Conservation (phyloP, 1,140 invertebrate genomes). For the Argopecten irradians region DNA sequence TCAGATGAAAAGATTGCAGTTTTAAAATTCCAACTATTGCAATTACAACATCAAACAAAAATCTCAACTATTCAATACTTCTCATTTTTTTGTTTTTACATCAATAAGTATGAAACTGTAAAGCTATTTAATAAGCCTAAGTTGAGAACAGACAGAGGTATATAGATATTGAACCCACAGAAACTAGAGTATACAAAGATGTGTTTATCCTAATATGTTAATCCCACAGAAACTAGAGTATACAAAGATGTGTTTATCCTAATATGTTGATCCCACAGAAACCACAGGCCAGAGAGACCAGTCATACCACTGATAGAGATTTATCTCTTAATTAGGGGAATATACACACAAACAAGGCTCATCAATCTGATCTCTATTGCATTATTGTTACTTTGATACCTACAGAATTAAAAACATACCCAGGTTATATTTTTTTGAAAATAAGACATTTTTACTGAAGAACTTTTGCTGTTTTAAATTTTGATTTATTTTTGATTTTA, state of each 20-base stretch:
- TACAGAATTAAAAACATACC: too few species aligned
- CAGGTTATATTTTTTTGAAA: too few species aligned
- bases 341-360: too few species aligned
- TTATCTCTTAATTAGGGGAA: too few species aligned
- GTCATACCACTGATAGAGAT: too few species aligned
- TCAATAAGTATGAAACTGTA: not conserved
- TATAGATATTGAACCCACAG: not conserved
- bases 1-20: not conserved
- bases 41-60: not conserved
- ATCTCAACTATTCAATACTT: not conserved
- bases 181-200: not conserved
- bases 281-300: not conserved
- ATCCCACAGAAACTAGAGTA: not conserved
- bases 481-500: too few species aligned
- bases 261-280: not conserved
- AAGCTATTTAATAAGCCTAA: too few species aligned
- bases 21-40: not conserved
- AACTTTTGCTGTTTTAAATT: too few species aligned
- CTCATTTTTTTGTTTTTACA: not conserved
- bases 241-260: not conserved
- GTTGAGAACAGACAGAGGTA: too few species aligned
- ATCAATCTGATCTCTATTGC: too few species aligned
- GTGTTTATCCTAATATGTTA: not conserved
- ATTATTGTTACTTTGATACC: too few species aligned
- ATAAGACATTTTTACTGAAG: too few species aligned